phyloP scores from a whole-genome alignment of 1,140 invertebrate genomes.

The Anoplolepis gracilipes region DNA sequence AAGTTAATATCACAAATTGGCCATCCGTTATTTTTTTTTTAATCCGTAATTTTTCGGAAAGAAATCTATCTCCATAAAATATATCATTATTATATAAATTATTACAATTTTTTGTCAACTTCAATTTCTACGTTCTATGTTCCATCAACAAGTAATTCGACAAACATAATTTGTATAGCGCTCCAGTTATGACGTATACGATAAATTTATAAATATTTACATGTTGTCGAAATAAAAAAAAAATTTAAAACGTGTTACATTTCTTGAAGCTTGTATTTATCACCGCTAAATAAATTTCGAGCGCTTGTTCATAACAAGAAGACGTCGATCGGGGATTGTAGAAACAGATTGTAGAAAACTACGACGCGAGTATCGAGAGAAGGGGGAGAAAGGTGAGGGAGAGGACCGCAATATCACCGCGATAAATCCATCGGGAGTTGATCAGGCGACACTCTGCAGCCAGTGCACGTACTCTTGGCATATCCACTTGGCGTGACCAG shows the following conservation, averaged over 20 bases:
- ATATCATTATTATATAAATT: neutral
- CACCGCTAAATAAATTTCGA: neutral
- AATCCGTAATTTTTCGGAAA: neutral
- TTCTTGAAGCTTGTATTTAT: neutral
- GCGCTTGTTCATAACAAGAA: neutral
- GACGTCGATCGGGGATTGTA: constrained; percentile 22
- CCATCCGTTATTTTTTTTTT: constrained; percentile 7
- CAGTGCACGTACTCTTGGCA: constrained; percentile 77
- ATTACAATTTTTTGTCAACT: neutral
- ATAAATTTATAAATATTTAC: neutral
- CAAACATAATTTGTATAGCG: neutral
- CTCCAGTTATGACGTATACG: neutral
- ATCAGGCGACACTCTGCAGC: constrained; percentile 75
- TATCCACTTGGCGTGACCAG: constrained; percentile 76
- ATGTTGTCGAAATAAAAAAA: neutral
- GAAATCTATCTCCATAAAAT: no score
- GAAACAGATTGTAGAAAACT: constrained; percentile 57
- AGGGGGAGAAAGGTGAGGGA: constrained; percentile 20
- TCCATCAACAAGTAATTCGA: neutral
- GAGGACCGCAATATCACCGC: constrained; percentile 78
- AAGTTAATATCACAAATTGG: constrained; percentile 43
- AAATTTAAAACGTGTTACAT: neutral
- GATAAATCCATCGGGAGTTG: constrained; percentile 82
- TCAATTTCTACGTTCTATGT: neutral
- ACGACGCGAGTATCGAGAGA: constrained; percentile 32